Evolutionary conservation across 2,797 vertebrate genomes (phyloP).

Genomic region (Tamandua tetradactyla): DNA sequence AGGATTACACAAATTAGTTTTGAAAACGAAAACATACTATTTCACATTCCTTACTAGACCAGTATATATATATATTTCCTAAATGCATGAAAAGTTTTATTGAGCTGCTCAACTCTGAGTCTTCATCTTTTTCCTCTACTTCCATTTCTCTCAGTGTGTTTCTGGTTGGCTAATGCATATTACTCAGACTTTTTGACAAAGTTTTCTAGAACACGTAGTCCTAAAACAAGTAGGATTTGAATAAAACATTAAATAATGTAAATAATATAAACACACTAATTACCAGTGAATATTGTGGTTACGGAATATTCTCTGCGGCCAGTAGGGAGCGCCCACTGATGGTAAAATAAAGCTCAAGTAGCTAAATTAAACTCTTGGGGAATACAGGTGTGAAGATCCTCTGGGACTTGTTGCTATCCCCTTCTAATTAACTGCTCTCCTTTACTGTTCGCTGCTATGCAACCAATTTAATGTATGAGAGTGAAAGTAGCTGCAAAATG

Average conservation of each 20-base stretch:
- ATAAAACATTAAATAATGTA: neutral
- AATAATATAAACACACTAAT: neutral
- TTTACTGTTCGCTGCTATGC: conserved; percentile 15
- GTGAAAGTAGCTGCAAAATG: neutral
- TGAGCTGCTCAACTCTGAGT: neutral
- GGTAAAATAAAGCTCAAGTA: neutral
- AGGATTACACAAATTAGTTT: neutral
- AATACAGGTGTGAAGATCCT: neutral
- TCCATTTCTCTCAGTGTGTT: neutral
- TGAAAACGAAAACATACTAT: neutral
- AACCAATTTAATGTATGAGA: neutral
- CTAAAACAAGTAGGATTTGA: neutral
- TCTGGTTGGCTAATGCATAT: neutral
- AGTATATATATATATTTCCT: neutral
- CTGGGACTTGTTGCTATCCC: neutral
- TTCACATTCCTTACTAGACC: neutral
- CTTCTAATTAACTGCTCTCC: conserved; percentile 54
- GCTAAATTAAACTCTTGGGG: neutral
- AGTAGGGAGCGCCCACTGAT: conserved; percentile 32
- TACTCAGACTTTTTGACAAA: neutral
- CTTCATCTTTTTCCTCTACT: neutral
- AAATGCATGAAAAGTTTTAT: neutral
- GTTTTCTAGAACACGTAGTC: neutral
- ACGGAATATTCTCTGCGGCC: neutral
- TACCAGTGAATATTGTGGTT: neutral